A percentile compares a stretch with the other conserved stretches of the same genome.
phyloP scores from a whole-genome alignment of 1,140 invertebrate genomes.

The Cyclina sinensis region DNA sequence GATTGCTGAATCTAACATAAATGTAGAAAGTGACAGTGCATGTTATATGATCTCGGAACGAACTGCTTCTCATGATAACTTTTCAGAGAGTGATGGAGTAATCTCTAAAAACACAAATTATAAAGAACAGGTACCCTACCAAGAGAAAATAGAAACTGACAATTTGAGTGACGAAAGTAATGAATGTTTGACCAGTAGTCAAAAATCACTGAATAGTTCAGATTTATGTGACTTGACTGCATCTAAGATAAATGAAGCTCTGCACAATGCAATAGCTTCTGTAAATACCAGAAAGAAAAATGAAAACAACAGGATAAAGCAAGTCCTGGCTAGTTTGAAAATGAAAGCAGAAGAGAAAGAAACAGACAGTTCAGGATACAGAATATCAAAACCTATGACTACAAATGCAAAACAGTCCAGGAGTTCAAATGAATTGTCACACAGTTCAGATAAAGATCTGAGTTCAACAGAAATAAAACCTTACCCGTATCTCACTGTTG shows the following conservation, averaged over 20 bases:
- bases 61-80: neutral
- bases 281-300: neutral
- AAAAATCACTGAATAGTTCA: neutral
- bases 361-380: neutral
- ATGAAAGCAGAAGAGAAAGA: conserved; percentile 17
- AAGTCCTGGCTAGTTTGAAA: conserved; percentile 12
- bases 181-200: neutral
- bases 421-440: neutral
- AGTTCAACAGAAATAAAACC: neutral
- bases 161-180: neutral
- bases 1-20: neutral
- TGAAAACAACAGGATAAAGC: neutral
- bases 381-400: neutral
- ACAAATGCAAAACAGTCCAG: neutral
- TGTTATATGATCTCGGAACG: neutral
- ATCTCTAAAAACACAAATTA: neutral
- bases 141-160: neutral
- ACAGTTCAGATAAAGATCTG: neutral
- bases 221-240: conserved; percentile 38
- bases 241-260: conserved; percentile 41
- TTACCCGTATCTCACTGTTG: neutral
- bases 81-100: neutral
- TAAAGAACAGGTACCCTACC: neutral
- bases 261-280: conserved; percentile 19
- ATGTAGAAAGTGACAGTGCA: neutral